These are phyloP conservation scores for Ips nitidus DNA, from an alignment of 1,140 invertebrate genomes.

Conservation along the genomic window DNA sequence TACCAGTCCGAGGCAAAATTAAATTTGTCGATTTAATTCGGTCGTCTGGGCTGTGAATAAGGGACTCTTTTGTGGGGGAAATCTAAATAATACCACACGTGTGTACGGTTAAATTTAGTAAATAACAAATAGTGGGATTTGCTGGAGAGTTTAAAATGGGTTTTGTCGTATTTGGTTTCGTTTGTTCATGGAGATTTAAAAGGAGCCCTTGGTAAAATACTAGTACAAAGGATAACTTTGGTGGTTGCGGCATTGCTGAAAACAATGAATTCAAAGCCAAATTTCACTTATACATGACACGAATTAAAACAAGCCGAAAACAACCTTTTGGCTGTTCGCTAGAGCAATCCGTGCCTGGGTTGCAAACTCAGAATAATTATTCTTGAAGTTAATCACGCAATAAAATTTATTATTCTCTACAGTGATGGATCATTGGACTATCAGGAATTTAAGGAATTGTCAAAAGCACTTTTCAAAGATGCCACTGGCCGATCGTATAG, in stretches of 20 bases:
- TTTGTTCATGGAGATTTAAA: too few species aligned
- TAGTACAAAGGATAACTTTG: too few species aligned
- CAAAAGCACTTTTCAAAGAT: conserved; percentile 59
- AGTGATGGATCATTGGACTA: conserved; percentile 58
- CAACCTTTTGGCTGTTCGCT: too few species aligned
- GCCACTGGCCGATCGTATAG: conserved; percentile 58
- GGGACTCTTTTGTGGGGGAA: neutral
- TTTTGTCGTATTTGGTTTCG: too few species aligned
- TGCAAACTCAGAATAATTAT: too few species aligned
- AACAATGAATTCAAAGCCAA: too few species aligned
- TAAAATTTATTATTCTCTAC: conserved; percentile 40
- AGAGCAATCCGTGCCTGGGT: too few species aligned
- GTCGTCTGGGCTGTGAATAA: neutral
- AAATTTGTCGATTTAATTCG: conserved; percentile 18
- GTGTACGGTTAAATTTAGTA: neutral
- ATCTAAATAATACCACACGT: neutral
- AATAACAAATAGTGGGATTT: neutral
- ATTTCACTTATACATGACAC: too few species aligned
- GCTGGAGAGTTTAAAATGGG: too few species aligned
- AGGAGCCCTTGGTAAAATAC: too few species aligned
- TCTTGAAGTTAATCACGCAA: neutral
- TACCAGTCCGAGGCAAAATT: conserved; percentile 15
- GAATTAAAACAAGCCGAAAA: too few species aligned
- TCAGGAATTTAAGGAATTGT: conserved; percentile 60
- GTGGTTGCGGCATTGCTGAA: too few species aligned